Conservation (phyloP, 2,797 vertebrate genomes). For the Cyclopterus lumpus region DNA sequence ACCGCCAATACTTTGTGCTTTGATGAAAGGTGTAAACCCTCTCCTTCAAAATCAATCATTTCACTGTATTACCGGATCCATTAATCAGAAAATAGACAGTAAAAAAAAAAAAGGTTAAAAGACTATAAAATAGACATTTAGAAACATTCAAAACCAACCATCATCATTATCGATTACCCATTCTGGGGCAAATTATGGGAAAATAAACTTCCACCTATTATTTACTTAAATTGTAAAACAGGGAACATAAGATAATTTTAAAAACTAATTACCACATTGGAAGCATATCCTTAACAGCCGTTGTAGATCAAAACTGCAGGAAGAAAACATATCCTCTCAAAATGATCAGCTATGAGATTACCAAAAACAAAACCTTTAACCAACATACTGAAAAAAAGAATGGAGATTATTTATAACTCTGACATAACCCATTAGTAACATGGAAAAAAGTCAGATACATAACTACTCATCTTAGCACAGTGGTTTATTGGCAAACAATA, state of each 20-base stretch:
- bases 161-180: neutral
- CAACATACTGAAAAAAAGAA: conserved; percentile 10
- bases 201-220: neutral
- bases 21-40: conserved; percentile 30
- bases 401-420: neutral
- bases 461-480: conserved; percentile 4
- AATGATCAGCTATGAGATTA: conserved; percentile 15
- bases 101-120: conserved; percentile 5
- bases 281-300: conserved; percentile 26
- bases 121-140: neutral
- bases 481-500: neutral
- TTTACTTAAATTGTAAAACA: neutral
- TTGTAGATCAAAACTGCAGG: conserved; percentile 11
- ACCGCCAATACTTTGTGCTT: conserved; percentile 11
- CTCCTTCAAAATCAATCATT: conserved; percentile 26
- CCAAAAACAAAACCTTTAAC: conserved; percentile 21
- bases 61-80: neutral
- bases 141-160: neutral
- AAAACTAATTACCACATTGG: conserved; percentile 9
- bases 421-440: neutral
- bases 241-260: neutral
- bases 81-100: neutral
- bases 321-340: conserved; percentile 4
- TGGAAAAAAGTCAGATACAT: neutral
- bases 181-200: conserved; percentile 1